Percentiles rank a stretch among this genome's conserved stretches.
phyloP scores from a whole-genome alignment of 2,888 invertebrate species.

The Zonitis immaculata region DNA sequence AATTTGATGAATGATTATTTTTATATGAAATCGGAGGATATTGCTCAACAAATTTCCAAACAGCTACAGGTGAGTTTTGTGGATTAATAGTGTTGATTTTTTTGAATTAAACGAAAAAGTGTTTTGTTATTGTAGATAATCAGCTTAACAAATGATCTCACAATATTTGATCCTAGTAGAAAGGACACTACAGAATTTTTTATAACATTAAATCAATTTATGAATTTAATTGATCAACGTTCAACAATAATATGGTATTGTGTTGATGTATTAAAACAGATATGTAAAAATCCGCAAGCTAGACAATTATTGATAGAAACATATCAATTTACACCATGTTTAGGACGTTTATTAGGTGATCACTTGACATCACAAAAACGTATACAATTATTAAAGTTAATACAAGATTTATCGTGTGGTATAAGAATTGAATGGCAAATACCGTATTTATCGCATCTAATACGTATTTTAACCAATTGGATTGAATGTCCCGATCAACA shows the following conservation, averaged over 20 bases:
- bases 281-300: slow-evolving; percentile 59
- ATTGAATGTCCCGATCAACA: slow-evolving; percentile 54
- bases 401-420: slow-evolving; percentile 74
- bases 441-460: slow-evolving; percentile 63
- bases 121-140: slow-evolving; percentile 53
- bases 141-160: slow-evolving; percentile 59
- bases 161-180: slow-evolving; percentile 63
- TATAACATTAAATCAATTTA: slow-evolving; percentile 60
- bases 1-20: background rate
- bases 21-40: background rate
- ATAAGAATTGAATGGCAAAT: slow-evolving; percentile 78
- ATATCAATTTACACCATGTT: slow-evolving; percentile 64
- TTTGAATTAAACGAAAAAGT: background rate
- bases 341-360: slow-evolving; percentile 58
- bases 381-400: slow-evolving; percentile 57
- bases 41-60: background rate
- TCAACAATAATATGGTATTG: slow-evolving; percentile 62
- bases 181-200: slow-evolving; percentile 63
- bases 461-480: slow-evolving; percentile 64
- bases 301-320: slow-evolving; percentile 62
- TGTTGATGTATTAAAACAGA: slow-evolving; percentile 60
- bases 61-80: background rate
- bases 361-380: slow-evolving; percentile 61
- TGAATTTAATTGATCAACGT: slow-evolving; percentile 55
- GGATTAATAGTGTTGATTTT: background rate